Percentiles rank a stretch among this genome's conserved stretches.
Evolutionary conservation across 1,140 invertebrate species (phyloP).

Genomic region (Trialeurodes vaporariorum): DNA sequence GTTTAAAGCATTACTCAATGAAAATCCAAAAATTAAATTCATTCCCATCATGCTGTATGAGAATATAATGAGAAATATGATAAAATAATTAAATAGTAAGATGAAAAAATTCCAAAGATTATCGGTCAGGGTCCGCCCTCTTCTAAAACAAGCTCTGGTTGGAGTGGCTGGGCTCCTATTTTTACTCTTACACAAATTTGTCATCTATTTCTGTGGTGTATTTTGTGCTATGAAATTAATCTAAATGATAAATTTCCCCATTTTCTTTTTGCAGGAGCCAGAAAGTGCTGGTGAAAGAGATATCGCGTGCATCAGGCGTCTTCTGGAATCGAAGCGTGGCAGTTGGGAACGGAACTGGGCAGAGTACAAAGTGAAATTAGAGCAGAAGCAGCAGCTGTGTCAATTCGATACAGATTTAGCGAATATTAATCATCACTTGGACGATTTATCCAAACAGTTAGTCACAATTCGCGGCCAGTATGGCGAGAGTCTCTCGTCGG

Average conservation of each 20-base stretch:
- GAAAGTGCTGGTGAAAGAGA: slow-evolving; percentile 50
- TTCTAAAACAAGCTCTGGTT: no score
- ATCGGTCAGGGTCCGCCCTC: no score
- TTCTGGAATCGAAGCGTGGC: slow-evolving; percentile 40
- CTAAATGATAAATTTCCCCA: background rate
- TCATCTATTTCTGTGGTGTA: no score
- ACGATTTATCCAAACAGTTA: slow-evolving; percentile 51
- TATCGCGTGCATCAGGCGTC: slow-evolving; percentile 50
- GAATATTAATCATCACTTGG: slow-evolving; percentile 57
- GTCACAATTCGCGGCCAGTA: slow-evolving; percentile 49
- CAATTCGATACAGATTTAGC: slow-evolving; percentile 58
- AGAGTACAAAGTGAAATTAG: slow-evolving; percentile 45
- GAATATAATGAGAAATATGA: no score
- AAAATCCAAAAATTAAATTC: no score
- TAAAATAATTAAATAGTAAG: no score
- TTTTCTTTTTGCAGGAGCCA: slow-evolving; percentile 46
- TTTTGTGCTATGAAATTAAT: no score
- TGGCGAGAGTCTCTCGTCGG: slow-evolving; percentile 55
- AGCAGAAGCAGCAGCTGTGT: slow-evolving; percentile 51
- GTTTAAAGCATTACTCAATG: no score
- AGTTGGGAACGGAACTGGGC: slow-evolving; percentile 48
- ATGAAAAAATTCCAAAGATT: no score
- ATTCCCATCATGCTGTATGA: no score
- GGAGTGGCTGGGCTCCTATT: no score
- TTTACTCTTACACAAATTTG: no score